A percentile compares a stretch with the other conserved stretches of the same genome.
phyloP scores from a whole-genome alignment of 2,113 vertebrate species.

The Thamnophis sirtalis region DNA sequence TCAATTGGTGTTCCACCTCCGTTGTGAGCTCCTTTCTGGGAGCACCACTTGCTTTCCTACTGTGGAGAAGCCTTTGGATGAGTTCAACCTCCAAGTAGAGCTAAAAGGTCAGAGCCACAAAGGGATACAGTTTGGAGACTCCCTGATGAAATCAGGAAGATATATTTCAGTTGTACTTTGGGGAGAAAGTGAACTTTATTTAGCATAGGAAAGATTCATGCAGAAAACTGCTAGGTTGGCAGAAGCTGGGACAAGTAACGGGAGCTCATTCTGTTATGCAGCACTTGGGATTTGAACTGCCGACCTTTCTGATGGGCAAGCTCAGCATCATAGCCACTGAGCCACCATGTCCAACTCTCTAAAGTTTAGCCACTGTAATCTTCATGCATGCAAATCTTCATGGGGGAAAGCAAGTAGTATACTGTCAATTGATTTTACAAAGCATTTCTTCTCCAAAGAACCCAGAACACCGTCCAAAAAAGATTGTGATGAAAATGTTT shows the following conservation, averaged over 20 bases:
- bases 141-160: background rate
- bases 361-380: background rate
- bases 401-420: background rate
- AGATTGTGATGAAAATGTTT: background rate
- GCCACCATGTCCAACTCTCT: background rate
- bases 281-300: too few relatives aligned
- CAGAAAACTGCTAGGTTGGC: background rate
- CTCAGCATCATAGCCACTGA: too few relatives aligned
- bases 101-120: constrained; percentile 13
- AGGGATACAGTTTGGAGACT: background rate
- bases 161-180: background rate
- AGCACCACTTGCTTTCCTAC: constrained; percentile 3
- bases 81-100: constrained; percentile 13
- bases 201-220: background rate
- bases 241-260: too few relatives aligned
- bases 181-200: background rate
- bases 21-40: background rate
- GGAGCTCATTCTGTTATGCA: too few relatives aligned
- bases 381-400: background rate
- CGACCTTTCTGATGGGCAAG: too few relatives aligned
- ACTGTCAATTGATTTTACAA: background rate
- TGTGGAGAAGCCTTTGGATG: background rate
- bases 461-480: background rate
- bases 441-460: background rate
- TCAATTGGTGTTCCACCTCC: background rate